These are phyloP conservation scores for Lepidotrigona ventralis DNA, from an alignment of 1,140 invertebrate genomes.

Conservation along the genomic window DNA sequence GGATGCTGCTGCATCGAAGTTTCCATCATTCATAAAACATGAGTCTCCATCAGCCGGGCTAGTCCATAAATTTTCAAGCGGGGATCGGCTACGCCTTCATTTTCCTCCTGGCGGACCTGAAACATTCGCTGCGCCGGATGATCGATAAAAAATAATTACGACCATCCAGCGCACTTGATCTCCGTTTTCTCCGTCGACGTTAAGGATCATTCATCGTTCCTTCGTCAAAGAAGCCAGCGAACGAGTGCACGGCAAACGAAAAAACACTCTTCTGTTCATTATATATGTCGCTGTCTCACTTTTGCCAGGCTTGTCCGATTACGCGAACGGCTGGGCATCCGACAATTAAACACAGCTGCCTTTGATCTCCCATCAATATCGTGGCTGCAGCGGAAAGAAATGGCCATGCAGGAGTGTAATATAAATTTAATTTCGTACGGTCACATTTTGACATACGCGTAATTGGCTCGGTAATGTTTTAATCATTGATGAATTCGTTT, in stretches of 20 bases:
- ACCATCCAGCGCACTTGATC: slow-evolving; percentile 42
- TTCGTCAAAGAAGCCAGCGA: slow-evolving; percentile 38
- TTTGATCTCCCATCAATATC: not conserved
- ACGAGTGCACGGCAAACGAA: slow-evolving; percentile 59
- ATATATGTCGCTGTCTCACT: slow-evolving; percentile 13
- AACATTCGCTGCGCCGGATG: slow-evolving; percentile 50
- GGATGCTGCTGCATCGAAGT: slow-evolving; percentile 59
- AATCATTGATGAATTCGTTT: too few relatives aligned
- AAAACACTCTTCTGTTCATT: slow-evolving; percentile 47
- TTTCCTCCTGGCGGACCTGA: slow-evolving; percentile 57
- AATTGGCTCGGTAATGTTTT: too few relatives aligned
- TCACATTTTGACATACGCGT: too few relatives aligned
- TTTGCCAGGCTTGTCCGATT: slow-evolving; percentile 19
- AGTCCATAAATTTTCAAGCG: slow-evolving; percentile 74
- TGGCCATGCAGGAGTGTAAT: too few relatives aligned
- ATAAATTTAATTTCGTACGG: too few relatives aligned
- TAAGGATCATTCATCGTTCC: slow-evolving; percentile 52
- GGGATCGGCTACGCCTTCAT: slow-evolving; percentile 61
- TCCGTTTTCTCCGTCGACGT: slow-evolving; percentile 29
- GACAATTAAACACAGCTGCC: not conserved
- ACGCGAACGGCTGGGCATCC: too few relatives aligned
- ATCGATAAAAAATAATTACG: slow-evolving; percentile 74
- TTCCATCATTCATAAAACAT: slow-evolving; percentile 76
- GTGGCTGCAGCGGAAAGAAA: not conserved
- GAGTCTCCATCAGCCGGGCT: slow-evolving; percentile 70